Base-by-base conservation (phyloP, 2,888 invertebrate species). In the Limnephilus auricula region DNA sequence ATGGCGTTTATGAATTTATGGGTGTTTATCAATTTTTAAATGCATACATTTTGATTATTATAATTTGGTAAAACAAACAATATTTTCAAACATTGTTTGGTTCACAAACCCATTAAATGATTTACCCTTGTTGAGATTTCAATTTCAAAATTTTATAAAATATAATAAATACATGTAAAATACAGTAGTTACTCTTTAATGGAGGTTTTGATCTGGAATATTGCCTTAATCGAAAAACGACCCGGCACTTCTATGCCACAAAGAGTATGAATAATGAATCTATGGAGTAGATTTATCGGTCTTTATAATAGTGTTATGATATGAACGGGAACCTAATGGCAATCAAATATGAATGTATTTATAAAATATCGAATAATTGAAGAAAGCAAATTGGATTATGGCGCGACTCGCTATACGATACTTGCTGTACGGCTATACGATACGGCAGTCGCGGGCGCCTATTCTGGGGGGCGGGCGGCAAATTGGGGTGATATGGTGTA, bases 381-480 rank as follows among this genome's bases (percentile, higher is more conserved):
- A 84, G 90, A 79, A 89, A 86, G 30, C 18, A 37, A 89, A 89
- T 89, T 79, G n/a, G 89, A 79, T 89, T 89, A 37, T 10, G 10
- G 40, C 78, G 34, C 84, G 85, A 84, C 79, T n/a, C 32, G 85
- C 50, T 30, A 45, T 30, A n/a, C n/a, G n/a, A n/a, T n/a, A n/a
- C n/a, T n/a, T 84, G 40, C 37, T 37, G 37, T 37, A 79, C 25
- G 25, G 25, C 50, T 18, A 50, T 50, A 50, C 50, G 50, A 50
- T 50, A 65, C 65, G 65, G 65, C 9, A 65, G 65, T 65, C 6
- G 65, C 65, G 25, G 65, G 65, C 65, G 65, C 25, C 25, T 9
- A 2, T 65, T 25, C 65, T 37, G 40, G 80, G 92, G 89, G 80
- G 90, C 37, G 82, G 79, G 90, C 13, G 89, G 91, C 78, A 65